phyloP scores from a whole-genome alignment of 2,797 vertebrate species.

The Siniperca undulata region DNA sequence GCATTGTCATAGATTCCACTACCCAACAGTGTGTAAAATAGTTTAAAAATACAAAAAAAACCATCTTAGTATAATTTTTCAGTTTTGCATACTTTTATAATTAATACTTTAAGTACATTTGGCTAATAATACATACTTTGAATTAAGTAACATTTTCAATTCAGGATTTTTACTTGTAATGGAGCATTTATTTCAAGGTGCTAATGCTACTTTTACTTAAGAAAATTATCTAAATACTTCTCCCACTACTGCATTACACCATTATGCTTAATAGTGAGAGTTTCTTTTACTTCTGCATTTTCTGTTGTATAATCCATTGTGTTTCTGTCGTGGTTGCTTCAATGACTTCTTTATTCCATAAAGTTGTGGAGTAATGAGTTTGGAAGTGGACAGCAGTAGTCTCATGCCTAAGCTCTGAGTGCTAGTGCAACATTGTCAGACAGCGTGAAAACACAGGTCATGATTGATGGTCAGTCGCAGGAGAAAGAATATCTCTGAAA shows the following conservation, averaged over 20 bases:
- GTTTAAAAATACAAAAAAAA: background rate
- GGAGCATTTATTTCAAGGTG: background rate
- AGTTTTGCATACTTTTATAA: too few relatives aligned
- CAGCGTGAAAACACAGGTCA: background rate
- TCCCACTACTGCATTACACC: background rate
- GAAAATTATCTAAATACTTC: background rate
- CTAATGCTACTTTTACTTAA: background rate
- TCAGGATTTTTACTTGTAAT: background rate
- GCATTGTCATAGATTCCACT: background rate
- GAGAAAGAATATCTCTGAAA: constrained; percentile 19
- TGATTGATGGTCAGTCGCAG: constrained; percentile 27
- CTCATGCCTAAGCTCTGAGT: background rate
- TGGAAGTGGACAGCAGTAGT: background rate
- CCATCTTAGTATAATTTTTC: too few relatives aligned
- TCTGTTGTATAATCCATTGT: background rate
- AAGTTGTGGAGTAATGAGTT: background rate
- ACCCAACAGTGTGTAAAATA: background rate
- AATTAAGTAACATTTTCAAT: too few relatives aligned
- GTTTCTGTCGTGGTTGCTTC: background rate
- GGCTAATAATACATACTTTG: too few relatives aligned
- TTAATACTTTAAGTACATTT: too few relatives aligned
- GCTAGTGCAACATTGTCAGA: background rate
- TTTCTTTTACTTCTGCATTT: background rate
- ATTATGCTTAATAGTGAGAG: background rate
- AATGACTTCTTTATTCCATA: background rate